Evolutionary conservation across 2,797 vertebrate genomes (phyloP).

Genomic region (Hafferia zeledoni): DNA sequence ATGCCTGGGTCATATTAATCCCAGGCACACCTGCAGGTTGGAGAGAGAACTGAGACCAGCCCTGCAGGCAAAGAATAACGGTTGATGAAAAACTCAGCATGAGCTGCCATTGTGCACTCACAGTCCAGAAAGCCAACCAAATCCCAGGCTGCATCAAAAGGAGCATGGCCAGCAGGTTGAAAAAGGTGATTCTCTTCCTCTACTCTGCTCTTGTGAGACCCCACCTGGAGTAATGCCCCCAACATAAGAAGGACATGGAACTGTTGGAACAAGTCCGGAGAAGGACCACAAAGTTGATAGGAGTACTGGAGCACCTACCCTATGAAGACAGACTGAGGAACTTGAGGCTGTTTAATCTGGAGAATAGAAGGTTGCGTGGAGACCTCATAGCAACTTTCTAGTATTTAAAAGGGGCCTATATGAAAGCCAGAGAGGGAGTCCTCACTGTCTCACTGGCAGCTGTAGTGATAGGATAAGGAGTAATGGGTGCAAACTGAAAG

Average conservation of each 20-base stretch:
- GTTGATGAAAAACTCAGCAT: background rate
- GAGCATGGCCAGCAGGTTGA: background rate
- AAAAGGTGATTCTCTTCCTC: background rate
- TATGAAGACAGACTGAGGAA: background rate
- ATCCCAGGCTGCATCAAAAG: background rate
- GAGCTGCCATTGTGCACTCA: rapidly evolving
- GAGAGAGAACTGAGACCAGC: background rate
- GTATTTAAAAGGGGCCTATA: background rate
- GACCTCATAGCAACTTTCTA: background rate
- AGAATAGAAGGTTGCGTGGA: background rate
- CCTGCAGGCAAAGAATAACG: too few relatives aligned
- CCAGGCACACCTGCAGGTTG: background rate
- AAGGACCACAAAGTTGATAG: too few relatives aligned
- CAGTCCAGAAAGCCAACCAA: background rate
- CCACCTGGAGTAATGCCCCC: background rate
- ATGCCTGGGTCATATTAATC: background rate
- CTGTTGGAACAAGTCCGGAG: background rate
- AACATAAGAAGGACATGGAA: background rate
- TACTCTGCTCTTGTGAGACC: too few relatives aligned
- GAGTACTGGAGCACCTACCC: background rate
- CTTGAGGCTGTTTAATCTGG: background rate
- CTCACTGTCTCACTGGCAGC: background rate
- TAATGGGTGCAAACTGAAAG: background rate
- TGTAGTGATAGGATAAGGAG: background rate
- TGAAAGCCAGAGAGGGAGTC: background rate